Conservation (phyloP, 2,113 vertebrate species). For the Pionites leucogaster region DNA sequence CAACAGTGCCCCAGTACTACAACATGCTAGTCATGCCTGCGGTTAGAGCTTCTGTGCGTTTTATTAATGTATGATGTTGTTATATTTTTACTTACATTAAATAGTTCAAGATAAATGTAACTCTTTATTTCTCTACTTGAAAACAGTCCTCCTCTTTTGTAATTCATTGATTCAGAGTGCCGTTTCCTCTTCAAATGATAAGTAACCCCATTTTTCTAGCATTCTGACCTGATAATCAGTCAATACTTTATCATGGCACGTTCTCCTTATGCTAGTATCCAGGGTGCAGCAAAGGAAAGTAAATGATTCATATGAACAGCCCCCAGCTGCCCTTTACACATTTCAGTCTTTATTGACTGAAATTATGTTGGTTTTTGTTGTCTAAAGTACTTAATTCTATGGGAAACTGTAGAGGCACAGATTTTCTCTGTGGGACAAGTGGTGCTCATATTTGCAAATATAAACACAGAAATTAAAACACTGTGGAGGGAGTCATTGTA, state of each 20-base stretch:
- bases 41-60: background rate
- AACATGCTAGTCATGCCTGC: background rate
- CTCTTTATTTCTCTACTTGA: background rate
- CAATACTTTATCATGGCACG: accelerated
- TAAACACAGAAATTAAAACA: background rate
- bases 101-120: background rate
- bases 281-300: too few species aligned
- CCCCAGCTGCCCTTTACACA: background rate
- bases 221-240: background rate
- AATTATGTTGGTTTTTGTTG: background rate
- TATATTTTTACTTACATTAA: background rate
- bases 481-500: background rate
- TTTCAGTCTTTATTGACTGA: too few species aligned
- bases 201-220: background rate
- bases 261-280: background rate
- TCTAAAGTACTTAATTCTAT: background rate
- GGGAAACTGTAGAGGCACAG: background rate
- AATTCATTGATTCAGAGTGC: background rate
- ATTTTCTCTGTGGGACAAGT: background rate
- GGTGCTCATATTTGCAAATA: background rate
- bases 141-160: background rate
- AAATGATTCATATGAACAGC: too few species aligned
- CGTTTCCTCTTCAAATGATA: background rate
- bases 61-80: background rate
- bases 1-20: background rate